Evolutionary conservation across 2,888 invertebrate species (phyloP).

Genomic region (Ophraella communa): DNA sequence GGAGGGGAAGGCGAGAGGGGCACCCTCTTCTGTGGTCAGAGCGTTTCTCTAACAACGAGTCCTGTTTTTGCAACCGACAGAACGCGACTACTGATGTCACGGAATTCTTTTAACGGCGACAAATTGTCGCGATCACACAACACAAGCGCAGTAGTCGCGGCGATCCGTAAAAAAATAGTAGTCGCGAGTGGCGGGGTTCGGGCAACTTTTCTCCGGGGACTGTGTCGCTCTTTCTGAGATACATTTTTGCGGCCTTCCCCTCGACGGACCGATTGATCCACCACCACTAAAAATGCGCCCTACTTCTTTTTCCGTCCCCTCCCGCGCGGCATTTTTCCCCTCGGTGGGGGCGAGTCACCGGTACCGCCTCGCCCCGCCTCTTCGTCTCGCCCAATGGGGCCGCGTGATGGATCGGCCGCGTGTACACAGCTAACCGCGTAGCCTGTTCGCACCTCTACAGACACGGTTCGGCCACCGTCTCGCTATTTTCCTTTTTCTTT

Average conservation of each 20-base stretch:
- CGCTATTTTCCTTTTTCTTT: conserved; percentile 41
- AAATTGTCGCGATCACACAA: conserved; percentile 61
- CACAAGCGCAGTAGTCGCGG: conserved; percentile 60
- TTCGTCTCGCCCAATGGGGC: conserved; percentile 59
- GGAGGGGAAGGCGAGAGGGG: conserved; percentile 62
- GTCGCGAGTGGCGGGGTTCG: conserved; percentile 42
- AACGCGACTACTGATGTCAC: conserved; percentile 62
- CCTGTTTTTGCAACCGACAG: conserved; percentile 61
- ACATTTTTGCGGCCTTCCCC: conserved; percentile 59
- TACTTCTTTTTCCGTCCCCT: conserved; percentile 59
- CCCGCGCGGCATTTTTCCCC: conserved; percentile 61
- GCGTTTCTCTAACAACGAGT: conserved; percentile 54
- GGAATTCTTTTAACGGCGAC: conserved; percentile 62
- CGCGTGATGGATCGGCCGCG: conserved; percentile 59
- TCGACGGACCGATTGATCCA: conserved; percentile 59
- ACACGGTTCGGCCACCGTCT: conserved; percentile 46
- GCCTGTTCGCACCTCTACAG: conserved; percentile 54
- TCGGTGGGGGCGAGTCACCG: conserved; percentile 62
- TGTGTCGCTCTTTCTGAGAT: conserved; percentile 58
- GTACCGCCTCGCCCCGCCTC: conserved; percentile 61
- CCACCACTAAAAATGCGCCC: conserved; percentile 62
- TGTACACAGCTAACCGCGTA: conserved; percentile 51
- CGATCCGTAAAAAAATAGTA: conserved; percentile 57
- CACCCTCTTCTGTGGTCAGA: conserved; percentile 55
- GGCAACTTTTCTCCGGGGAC: conserved; percentile 56